Evolutionary conservation across 2,113 vertebrate genomes (phyloP), one percentile per base, ranked within the genome.

Genomic region (Xiphophorus hellerii): DNA sequence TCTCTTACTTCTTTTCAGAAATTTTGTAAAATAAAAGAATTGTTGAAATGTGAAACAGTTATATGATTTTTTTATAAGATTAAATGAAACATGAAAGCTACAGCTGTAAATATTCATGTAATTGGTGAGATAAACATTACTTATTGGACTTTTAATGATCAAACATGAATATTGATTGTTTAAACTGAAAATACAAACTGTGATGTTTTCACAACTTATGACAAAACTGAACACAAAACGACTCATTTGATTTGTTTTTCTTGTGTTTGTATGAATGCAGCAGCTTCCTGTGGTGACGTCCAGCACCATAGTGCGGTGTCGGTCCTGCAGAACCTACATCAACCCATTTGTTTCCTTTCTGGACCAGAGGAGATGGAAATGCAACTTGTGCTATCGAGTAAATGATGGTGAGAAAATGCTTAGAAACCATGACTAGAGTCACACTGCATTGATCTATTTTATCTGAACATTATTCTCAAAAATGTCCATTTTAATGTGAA

Each of bases 251-350:
- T 60, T 29, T 1, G 2, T 39, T 13, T 13, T 13, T 42, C 13
- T 42, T 42, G 4, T 14, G 1, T 42, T 87, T 71, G 73, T 39
- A 8, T 54, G 17, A 64, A 27, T 73, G 54, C 91, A 99, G 98
- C 98, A 99, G 87, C 90, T 98, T 87, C 98, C 98, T 14, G 97
- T 99, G 90, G 97, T 99, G 82, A 98, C 98, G 51, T 98, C 98
- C 70, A 98, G 96, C 85, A 98, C 96, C 70, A 99, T 99, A 15
- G 98, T 99, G 84, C 93, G 98, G 88, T 99, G 98, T 90, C 97
- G 97, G n/a, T 96, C 96, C 58, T 99, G 98, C 90, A 94, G 97
- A 83, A 99, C 98, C 0, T 99, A 99, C 75, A 99, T 99, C 75
- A 99, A 99, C 86, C 98, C 98, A 44, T 99, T 99, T 60, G 97